Evolutionary conservation across 2,888 invertebrate species (phyloP), one percentile per base, ranked within the genome.

Genomic region (Ophion obscuratus): DNA sequence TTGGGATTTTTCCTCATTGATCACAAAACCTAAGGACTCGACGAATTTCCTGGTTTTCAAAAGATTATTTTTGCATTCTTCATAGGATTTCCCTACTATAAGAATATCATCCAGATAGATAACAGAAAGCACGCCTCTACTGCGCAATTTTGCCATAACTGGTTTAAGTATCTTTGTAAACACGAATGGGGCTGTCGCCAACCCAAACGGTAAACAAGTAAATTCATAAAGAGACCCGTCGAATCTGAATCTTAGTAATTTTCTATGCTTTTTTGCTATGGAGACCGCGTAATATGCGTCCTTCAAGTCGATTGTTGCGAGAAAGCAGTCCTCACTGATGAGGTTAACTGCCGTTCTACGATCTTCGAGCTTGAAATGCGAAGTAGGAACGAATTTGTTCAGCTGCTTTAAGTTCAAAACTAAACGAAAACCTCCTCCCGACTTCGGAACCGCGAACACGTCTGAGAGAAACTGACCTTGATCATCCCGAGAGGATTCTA

Each of bases 291-390:
- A 83, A 44, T 83, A 83, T 14, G 83, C 83, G 24, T 24, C 24
- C 24, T 24, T 24, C 24, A 24, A 24, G 24, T 24, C 24, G 24
- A 24, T 24, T 24, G 71, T 40, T 9, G 76, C 70, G 44, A 80
- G 67, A 20, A 75, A 83, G 67, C 70, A 84, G 64, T 68, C 20
- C 11, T 61, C 9, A 2, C 17, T 87, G 80, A 64, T 57, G 20
- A 73, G 62, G 2, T 11, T 9, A 6, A 71, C 47, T 3, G 87
- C 88, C 5, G 87, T 87, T 70, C 87, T 83, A 44, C 85, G 83
- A 75, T 90, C 90, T 66, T 91, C 90, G 27, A 91, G 81, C 81
- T 91, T 89, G 77, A 91, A 91, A 87, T 78, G 24, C 1, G 24
- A 24, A 24, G 24, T 24, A 24, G 24, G 24, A 24, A 24, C 24